Conservation (phyloP, 2,797 vertebrate genomes). For the Typhlichthys subterraneus region DNA sequence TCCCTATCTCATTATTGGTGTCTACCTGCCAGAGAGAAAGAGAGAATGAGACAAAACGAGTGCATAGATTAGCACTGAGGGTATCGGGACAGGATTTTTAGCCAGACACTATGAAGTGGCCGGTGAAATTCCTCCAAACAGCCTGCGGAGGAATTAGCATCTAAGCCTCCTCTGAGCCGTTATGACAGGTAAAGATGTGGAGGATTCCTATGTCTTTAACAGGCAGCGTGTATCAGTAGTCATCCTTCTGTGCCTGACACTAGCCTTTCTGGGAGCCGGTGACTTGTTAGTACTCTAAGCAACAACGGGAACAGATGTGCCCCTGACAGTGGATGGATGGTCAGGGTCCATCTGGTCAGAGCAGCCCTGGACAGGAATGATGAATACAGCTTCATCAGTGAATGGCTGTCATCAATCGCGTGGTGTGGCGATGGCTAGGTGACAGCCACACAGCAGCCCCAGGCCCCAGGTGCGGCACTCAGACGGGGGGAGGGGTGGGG, state of each 20-base stretch:
- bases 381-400: conserved; percentile 99
- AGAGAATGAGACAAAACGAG: background rate
- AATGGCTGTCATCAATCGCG: conserved; percentile 99
- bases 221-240: conserved; percentile 58
- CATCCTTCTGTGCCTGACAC: conserved; percentile 84
- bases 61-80: too few species aligned
- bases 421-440: conserved; percentile 87
- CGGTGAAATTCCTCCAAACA: conserved; percentile 5
- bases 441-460: conserved; percentile 89
- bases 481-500: conserved; percentile 59
- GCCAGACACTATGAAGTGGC: conserved; percentile 16
- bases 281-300: conserved; percentile 99
- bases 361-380: conserved; percentile 99
- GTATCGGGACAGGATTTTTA: conserved; percentile 32
- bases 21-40: conserved; percentile 32
- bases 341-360: conserved; percentile 99
- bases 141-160: background rate
- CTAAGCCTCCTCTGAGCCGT: conserved; percentile 4
- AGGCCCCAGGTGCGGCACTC: conserved; percentile 95
- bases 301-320: conserved; percentile 99
- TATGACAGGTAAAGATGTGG: conserved; percentile 28
- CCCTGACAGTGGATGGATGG: conserved; percentile 99
- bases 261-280: conserved; percentile 94
- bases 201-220: conserved; percentile 60
- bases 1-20: conserved; percentile 33